Evolutionary conservation across 2,888 invertebrate species (phyloP).

Genomic region (Eledona agricola): DNA sequence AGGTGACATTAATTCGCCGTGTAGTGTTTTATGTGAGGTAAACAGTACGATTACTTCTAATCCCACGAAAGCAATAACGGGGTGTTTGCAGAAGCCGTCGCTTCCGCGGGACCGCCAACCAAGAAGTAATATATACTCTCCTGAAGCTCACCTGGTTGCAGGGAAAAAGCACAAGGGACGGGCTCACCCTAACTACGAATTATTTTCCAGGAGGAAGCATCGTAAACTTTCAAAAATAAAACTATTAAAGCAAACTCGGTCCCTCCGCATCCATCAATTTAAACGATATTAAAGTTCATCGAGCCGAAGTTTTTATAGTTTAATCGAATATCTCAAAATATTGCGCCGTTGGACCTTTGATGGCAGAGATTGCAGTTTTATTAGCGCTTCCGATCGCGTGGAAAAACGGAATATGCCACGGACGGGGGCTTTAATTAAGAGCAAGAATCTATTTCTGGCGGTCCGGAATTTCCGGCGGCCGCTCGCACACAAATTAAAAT

Average conservation of each 20-base stretch:
- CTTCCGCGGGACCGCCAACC: neutral
- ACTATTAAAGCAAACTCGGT: slow-evolving; percentile 11
- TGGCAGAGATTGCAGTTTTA: slow-evolving; percentile 1
- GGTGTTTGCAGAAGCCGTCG: slow-evolving; percentile 19
- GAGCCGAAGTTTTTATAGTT: slow-evolving; percentile 21
- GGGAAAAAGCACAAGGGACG: slow-evolving; percentile 16
- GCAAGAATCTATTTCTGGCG: slow-evolving; percentile 7
- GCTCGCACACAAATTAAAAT: slow-evolving; percentile 29
- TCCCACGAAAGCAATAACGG: slow-evolving; percentile 30
- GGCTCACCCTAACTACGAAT: slow-evolving; percentile 3
- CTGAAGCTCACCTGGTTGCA: slow-evolving; percentile 9
- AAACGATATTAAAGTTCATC: slow-evolving; percentile 27
- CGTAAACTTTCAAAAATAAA: slow-evolving; percentile 26
- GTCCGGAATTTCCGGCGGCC: slow-evolving; percentile 24
- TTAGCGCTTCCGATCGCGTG: slow-evolving; percentile 4
- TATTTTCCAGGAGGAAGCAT: slow-evolving; percentile 7
- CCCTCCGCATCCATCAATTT: slow-evolving; percentile 1
- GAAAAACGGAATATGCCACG: slow-evolving; percentile 5
- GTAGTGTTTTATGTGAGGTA: slow-evolving; percentile 28
- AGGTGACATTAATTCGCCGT: slow-evolving; percentile 30
- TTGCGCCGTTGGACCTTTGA: slow-evolving; percentile 9
- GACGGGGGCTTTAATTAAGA: slow-evolving; percentile 14
- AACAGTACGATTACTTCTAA: slow-evolving; percentile 29
- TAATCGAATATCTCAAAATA: slow-evolving; percentile 16
- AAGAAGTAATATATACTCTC: slow-evolving; percentile 5